Evolutionary conservation across 2,113 vertebrate genomes (phyloP).

Genomic region (Crotalus tigris): DNA sequence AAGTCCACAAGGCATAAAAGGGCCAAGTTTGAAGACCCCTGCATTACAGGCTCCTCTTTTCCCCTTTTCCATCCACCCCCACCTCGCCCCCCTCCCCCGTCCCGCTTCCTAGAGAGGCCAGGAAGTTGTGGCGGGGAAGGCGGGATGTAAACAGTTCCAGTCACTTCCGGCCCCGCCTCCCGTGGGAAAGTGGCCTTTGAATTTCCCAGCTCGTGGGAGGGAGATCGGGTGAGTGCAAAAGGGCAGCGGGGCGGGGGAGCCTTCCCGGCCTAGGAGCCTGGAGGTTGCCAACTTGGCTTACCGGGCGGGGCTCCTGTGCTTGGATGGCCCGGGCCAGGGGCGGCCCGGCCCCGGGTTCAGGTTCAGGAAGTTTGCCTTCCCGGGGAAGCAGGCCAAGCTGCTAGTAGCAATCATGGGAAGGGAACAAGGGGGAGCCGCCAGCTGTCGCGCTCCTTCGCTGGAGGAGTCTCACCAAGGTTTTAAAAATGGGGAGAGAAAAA

Average conservation of each 20-base stretch:
- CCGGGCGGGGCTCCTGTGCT: neutral
- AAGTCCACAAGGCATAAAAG: too few species aligned
- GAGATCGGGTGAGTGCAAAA: constrained; percentile 1
- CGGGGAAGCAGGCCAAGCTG: neutral
- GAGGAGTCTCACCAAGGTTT: neutral
- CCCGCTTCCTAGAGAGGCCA: neutral
- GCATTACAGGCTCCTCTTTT: neutral
- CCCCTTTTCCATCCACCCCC: neutral
- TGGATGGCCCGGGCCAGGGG: neutral
- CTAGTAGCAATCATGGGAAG: neutral
- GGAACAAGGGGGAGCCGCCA: too few species aligned
- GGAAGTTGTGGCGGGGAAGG: neutral
- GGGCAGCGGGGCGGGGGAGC: neutral
- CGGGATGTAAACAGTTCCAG: constrained; percentile 17
- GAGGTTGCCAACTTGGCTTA: neutral
- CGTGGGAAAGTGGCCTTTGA: constrained; percentile 29
- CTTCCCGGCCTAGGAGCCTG: too few species aligned
- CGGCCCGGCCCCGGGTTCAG: too few species aligned
- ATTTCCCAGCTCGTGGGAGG: constrained; percentile 20
- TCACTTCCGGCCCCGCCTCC: constrained; percentile 21
- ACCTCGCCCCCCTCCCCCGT: rapidly evolving
- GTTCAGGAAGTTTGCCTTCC: neutral
- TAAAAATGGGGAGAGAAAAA: neutral
- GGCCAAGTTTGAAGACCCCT: too few species aligned
- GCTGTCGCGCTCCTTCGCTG: neutral